Conservation (phyloP, 2,113 vertebrate species). For the Gymnarchus niloticus region DNA sequence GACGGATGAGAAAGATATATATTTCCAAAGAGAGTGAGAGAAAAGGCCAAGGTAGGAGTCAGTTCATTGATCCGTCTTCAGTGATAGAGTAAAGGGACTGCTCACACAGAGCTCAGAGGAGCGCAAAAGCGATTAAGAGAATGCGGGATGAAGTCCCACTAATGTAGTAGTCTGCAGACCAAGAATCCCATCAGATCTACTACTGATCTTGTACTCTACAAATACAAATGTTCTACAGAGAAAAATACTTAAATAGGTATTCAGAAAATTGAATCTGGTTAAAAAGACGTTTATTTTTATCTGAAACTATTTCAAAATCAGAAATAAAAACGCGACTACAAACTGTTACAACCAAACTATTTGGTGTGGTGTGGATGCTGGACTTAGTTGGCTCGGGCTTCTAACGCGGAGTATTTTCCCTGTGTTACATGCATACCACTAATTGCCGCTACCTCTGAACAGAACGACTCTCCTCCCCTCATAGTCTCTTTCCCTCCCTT, state of each 20-base stretch:
- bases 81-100: slow-evolving; percentile 21
- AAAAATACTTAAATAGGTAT: neutral
- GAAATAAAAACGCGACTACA: neutral
- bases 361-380: slow-evolving; percentile 14
- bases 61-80: slow-evolving; percentile 32
- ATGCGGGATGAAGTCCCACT: neutral
- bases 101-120: slow-evolving; percentile 43
- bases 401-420: slow-evolving; percentile 40
- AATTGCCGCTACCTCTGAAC: slow-evolving; percentile 61
- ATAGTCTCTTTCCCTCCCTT: slow-evolving; percentile 31
- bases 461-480: slow-evolving; percentile 65
- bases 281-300: neutral
- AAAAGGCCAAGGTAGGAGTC: slow-evolving; percentile 8
- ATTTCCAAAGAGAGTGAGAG: slow-evolving; percentile 35
- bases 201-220: neutral
- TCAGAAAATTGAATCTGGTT: neutral
- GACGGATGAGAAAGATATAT: slow-evolving; percentile 29
- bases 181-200: neutral
- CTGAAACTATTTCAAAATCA: neutral
- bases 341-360: neutral
- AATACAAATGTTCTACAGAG: neutral
- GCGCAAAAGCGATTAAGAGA: slow-evolving; percentile 43
- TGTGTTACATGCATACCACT: slow-evolving; percentile 51
- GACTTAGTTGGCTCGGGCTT: slow-evolving; percentile 7
- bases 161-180: neutral